These are phyloP conservation scores for Barnardius zonarius DNA, from an alignment of 2,113 vertebrate species.

Conservation along the genomic window DNA sequence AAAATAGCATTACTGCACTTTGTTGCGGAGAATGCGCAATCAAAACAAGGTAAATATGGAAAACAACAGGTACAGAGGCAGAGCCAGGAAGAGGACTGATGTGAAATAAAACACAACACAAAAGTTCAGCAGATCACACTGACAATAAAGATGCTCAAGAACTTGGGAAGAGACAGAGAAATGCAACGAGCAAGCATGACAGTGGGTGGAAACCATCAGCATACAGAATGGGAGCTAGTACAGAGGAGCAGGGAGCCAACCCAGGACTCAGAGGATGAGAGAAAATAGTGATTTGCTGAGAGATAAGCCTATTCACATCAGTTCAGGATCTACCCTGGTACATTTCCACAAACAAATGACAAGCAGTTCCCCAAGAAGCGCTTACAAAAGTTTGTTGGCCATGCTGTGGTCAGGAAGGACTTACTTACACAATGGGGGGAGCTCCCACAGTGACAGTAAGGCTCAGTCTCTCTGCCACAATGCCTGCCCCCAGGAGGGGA, in stretches of 20 bases:
- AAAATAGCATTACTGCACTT: background rate
- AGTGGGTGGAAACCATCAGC: accelerated
- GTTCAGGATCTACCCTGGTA: background rate
- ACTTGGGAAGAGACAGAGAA: background rate
- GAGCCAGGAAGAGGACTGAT: background rate
- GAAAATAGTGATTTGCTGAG: too few species aligned
- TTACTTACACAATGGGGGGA: background rate
- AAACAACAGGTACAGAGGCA: background rate
- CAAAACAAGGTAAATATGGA: background rate
- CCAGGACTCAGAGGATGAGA: background rate
- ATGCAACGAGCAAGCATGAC: accelerated
- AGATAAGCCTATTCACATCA: background rate
- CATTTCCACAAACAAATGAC: background rate
- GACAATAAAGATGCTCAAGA: background rate
- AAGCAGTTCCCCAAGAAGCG: background rate
- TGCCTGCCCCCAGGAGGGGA: accelerated
- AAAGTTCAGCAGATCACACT: background rate
- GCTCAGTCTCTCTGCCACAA: background rate
- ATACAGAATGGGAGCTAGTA: background rate
- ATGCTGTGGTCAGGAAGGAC: background rate
- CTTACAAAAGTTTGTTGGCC: accelerated
- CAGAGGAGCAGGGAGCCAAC: background rate
- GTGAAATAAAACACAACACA: background rate
- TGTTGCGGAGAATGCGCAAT: background rate
- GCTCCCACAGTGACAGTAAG: background rate